These are phyloP conservation scores for Mastigias papua DNA, from an alignment of 30 jellyfish, hydroid and myxozoan species.

Conservation along the genomic window DNA sequence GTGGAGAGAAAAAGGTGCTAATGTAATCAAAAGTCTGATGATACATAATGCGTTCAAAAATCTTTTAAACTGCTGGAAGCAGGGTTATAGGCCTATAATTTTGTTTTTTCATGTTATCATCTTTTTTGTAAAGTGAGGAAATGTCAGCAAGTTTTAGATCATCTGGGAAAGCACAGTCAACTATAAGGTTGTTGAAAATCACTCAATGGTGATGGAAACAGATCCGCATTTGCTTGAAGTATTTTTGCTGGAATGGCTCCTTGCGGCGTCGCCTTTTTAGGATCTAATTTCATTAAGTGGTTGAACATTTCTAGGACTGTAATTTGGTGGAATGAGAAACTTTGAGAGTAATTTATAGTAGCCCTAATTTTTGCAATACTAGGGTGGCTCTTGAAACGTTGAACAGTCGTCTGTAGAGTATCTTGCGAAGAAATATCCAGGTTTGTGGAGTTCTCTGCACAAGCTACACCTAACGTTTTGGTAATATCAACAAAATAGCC, in stretches of 20 bases:
- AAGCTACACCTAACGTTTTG: background rate
- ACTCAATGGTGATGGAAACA: background rate
- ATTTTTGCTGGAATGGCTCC: background rate
- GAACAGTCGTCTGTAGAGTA: background rate
- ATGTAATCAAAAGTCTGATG: too few species aligned
- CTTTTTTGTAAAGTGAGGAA: slow-evolving; percentile 11
- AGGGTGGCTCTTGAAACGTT: background rate
- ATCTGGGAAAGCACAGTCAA: slow-evolving; percentile 1
- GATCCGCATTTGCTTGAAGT: background rate
- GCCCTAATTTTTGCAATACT: background rate
- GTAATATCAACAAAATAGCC: background rate
- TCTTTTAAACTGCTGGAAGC: background rate
- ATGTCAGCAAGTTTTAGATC: slow-evolving; percentile 16
- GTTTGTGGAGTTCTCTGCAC: background rate
- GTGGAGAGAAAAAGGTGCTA: slow-evolving; percentile 2
- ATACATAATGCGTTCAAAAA: too few species aligned
- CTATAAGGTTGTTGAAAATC: background rate
- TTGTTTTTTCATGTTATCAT: slow-evolving; percentile 3
- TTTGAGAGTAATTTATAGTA: background rate
- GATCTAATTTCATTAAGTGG: background rate
- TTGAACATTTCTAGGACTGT: background rate
- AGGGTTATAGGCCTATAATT: background rate
- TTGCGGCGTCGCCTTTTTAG: background rate
- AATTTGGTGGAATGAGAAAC: too few species aligned
- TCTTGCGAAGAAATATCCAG: background rate